Evolutionary conservation across 1,140 invertebrate genomes (phyloP).

Genomic region (Gryllus bimaculatus): DNA sequence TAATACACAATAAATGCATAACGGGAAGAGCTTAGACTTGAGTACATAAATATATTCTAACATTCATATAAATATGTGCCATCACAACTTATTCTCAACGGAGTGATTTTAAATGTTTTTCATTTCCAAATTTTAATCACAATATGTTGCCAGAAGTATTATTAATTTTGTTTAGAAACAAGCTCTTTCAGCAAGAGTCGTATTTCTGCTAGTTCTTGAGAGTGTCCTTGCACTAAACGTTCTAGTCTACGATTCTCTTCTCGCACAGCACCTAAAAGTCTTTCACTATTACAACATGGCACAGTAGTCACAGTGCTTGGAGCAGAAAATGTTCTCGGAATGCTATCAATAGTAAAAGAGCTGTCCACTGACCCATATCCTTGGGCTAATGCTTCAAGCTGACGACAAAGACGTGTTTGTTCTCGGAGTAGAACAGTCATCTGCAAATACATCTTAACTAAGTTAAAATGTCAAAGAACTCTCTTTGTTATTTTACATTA

Average conservation of each 20-base stretch:
- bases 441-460: background rate
- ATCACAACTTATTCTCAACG: no score
- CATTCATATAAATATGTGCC: no score
- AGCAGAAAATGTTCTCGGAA: background rate
- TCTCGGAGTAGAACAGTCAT: slow-evolving; percentile 14
- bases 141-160: background rate
- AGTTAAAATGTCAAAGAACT: no score
- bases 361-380: background rate
- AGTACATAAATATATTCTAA: no score
- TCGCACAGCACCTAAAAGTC: background rate
- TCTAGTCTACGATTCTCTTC: slow-evolving; percentile 7
- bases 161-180: slow-evolving; percentile 8
- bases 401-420: slow-evolving; percentile 13
- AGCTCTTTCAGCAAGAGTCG: slow-evolving; percentile 8
- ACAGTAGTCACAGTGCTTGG: background rate
- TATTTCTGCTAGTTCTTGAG: slow-evolving; percentile 10
- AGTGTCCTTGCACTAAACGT: background rate
- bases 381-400: slow-evolving; percentile 13
- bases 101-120: no score
- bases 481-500: no score
- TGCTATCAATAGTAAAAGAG: background rate
- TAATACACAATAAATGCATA: no score
- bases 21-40: no score
- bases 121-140: no score
- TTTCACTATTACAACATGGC: slow-evolving; percentile 10